phyloP scores from a whole-genome alignment of 2,888 invertebrate species.

The Heliothis peltigera region DNA sequence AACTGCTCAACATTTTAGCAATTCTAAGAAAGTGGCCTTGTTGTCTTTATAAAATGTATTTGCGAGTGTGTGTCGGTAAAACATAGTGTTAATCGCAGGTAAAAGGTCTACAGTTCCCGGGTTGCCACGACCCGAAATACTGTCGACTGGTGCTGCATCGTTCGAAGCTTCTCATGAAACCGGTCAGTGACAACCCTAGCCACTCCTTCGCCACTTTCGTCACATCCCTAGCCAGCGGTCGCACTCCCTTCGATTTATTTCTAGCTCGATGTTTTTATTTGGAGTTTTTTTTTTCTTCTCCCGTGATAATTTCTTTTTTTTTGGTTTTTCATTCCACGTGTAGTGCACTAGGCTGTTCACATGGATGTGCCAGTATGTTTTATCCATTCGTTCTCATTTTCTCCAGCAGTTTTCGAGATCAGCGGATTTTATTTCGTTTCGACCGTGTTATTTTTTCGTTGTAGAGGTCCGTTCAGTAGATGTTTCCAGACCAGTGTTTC shows the following conservation, averaged over 20 bases:
- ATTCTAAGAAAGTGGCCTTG: conserved; percentile 11
- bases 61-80: conserved; percentile 74
- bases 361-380: conserved; percentile 57
- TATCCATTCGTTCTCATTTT: conserved; percentile 64
- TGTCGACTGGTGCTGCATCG: conserved; percentile 99
- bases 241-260: conserved; percentile 69
- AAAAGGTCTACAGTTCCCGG: conserved; percentile 98
- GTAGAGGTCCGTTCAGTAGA: conserved; percentile 57
- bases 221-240: conserved; percentile 72
- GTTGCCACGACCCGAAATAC: conserved; percentile 98
- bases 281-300: conserved; percentile 65
- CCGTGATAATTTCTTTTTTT: conserved; percentile 58
- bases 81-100: conserved; percentile 92
- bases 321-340: conserved; percentile 62
- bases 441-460: conserved; percentile 59
- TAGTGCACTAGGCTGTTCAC: conserved; percentile 57
- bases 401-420: conserved; percentile 55
- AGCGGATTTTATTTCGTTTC: conserved; percentile 64
- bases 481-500: conserved; percentile 63
- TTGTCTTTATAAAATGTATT: conserved; percentile 57
- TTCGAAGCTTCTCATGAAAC: conserved; percentile 98
- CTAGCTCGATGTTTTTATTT: conserved; percentile 71
- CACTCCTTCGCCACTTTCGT: conserved; percentile 62
- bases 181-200: conserved; percentile 93
- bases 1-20: not conserved